Conservation (phyloP, 2,797 vertebrate species). For the Epinephelus malabaricus region DNA sequence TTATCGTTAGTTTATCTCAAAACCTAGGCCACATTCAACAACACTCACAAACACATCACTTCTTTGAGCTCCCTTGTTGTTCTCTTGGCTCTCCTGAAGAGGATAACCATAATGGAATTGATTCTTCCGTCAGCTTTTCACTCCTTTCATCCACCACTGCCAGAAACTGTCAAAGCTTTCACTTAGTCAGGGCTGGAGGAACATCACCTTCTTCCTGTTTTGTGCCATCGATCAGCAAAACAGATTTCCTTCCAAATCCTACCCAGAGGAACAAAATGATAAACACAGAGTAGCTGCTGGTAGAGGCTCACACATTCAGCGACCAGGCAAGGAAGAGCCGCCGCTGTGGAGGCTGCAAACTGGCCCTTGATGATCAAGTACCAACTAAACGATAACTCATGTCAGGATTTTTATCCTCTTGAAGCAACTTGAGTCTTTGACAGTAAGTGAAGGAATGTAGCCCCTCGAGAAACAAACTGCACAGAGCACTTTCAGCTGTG, state of each 20-base stretch:
- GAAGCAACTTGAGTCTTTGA: conserved; percentile 49
- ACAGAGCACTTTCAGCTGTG: conserved; percentile 38
- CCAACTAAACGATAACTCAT: conserved; percentile 7
- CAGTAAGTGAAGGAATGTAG: conserved; percentile 65
- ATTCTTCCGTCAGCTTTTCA: conserved; percentile 13
- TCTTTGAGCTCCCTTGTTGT: background rate
- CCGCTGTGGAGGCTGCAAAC: too few relatives aligned
- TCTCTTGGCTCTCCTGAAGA: conserved; percentile 17
- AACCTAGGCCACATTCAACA: background rate
- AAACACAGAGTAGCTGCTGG: conserved; percentile 38
- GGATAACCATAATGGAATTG: conserved; percentile 30
- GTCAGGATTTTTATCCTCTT: conserved; percentile 32
- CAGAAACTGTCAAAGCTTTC: conserved; percentile 47
- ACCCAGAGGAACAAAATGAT: conserved; percentile 35
- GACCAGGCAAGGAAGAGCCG: too few relatives aligned
- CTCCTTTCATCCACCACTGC: conserved; percentile 21
- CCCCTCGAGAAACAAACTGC: conserved; percentile 54
- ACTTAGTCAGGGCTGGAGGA: conserved; percentile 32
- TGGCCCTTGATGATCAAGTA: background rate
- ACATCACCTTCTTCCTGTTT: conserved; percentile 41
- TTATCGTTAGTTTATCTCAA: conserved; percentile 2
- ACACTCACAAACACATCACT: background rate
- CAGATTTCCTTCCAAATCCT: conserved; percentile 41
- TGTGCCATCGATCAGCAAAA: conserved; percentile 50
- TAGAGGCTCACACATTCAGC: background rate